Evolutionary conservation across 2,797 vertebrate genomes (phyloP).

Genomic region (Streptopelia turtur): DNA sequence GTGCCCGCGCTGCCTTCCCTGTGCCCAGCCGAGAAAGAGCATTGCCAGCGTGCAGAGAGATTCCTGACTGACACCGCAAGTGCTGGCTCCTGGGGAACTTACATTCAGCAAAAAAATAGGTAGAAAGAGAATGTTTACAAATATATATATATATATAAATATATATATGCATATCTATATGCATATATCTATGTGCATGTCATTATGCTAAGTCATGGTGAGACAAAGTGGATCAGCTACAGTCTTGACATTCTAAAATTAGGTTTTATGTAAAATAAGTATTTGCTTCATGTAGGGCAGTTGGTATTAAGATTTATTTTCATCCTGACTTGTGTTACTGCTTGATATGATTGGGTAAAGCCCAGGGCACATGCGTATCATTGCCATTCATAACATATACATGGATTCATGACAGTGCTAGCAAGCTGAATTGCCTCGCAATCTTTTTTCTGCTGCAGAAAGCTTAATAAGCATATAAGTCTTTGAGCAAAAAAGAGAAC

Average conservation of each 20-base stretch:
- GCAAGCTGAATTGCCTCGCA: constrained; percentile 4
- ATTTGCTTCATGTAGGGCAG: constrained; percentile 28
- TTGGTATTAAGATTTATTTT: constrained; percentile 53
- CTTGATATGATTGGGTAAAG: constrained; percentile 33
- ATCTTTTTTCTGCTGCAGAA: constrained; percentile 23
- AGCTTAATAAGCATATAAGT: not conserved
- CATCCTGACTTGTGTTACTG: not conserved
- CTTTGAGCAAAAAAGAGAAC: constrained; percentile 6
- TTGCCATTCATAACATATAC: constrained; percentile 49
- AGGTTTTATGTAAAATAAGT: constrained; percentile 47
- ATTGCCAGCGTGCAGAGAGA: not conserved
- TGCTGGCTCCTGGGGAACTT: not conserved
- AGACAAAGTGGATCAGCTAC: constrained; percentile 23
- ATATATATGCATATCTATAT: not conserved
- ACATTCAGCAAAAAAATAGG: not conserved
- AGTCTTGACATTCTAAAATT: constrained; percentile 21
- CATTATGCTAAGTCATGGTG: constrained; percentile 1
- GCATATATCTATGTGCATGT: not conserved
- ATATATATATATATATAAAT: not conserved
- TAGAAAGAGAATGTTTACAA: rapidly evolving
- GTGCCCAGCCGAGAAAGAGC: rapidly evolving
- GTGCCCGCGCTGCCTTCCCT: rapidly evolving
- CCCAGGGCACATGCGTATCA: constrained; percentile 6
- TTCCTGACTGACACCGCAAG: rapidly evolving
- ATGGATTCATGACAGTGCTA: constrained; percentile 33